Base-by-base conservation (phyloP, 1,140 invertebrate species). In the Drosophila orena region DNA sequence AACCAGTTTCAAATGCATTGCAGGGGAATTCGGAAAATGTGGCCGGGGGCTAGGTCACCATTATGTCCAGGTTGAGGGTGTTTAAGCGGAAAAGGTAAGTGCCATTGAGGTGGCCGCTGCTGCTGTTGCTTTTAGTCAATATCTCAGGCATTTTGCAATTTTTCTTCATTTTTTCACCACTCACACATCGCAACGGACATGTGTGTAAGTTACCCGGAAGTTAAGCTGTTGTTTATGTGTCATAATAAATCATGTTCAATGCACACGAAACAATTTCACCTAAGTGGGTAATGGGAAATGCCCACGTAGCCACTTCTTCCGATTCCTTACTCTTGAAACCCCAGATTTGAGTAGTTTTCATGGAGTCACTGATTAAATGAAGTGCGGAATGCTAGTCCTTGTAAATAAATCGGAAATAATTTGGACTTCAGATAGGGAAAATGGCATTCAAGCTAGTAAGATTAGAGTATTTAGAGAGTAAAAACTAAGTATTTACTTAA, bases 191-290 rank as follows among this genome's bases (percentile, higher is more conserved):
- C 12, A 3, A 17, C 44, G 10, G 44, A 30, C 64, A 47, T 72
- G 52, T 55, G 59, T 77, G 72, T 44, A 77, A 74, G 79, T 75
- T 79, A 71, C 49, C 61, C 71, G 86, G 88, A 91, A 90, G 88
- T 91, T 90, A 91, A 88, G 79, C 86, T 83, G 66, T 90, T 90
- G 86, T 90, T 90, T 83, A 91, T 90, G 81, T 91, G 86, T 90
- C 79, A 81, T 71, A 85, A 86, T 90, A 90, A 90, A 90, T 90
- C 86, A 90, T 90, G 88, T 86, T 75, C 88, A 86, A 75, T 90
- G 81, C 76, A 88, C 77, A 74, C 70, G 86, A 83, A 89, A 86
- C 84, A 86, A 88, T 79, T 89, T 47, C 75, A 58, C 43, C 57
- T 79, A 85, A 86, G 77, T 86, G 69, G 78, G 76, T 86, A 86